A percentile compares a stretch with the other conserved stretches of the same genome.
Evolutionary conservation across 1,140 invertebrate genomes (phyloP).

Genomic region (Varroa destructor): DNA sequence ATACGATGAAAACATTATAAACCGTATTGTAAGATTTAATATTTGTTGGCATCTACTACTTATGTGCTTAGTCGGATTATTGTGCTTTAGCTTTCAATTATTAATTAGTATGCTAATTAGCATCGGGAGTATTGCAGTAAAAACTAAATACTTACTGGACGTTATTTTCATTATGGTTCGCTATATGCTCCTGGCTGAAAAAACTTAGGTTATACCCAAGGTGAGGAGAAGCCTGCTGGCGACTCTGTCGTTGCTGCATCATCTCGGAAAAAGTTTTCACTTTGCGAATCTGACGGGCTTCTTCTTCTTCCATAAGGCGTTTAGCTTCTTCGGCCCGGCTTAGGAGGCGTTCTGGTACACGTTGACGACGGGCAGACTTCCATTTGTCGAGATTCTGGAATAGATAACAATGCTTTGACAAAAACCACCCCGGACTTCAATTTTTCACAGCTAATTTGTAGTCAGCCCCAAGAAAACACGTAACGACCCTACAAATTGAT

Average conservation of each 20-base stretch:
- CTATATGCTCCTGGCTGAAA: background rate
- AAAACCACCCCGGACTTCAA: background rate
- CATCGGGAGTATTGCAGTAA: too few species aligned
- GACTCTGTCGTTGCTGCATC: conserved; percentile 54
- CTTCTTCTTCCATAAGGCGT: conserved; percentile 62
- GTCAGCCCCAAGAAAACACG: too few species aligned
- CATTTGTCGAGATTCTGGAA: conserved; percentile 76
- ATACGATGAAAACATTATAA: too few species aligned
- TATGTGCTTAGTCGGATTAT: too few species aligned
- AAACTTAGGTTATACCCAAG: conserved; percentile 5
- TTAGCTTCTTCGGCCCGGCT: conserved; percentile 71
- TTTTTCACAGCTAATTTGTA: too few species aligned
- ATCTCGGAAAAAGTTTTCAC: conserved; percentile 88
- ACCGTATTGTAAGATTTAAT: too few species aligned
- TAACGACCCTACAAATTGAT: too few species aligned
- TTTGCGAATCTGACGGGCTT: conserved; percentile 53
- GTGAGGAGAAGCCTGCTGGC: background rate
- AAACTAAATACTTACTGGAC: too few species aligned
- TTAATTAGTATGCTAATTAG: too few species aligned
- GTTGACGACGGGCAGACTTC: conserved; percentile 69
- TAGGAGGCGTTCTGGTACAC: conserved; percentile 73
- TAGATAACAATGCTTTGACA: background rate
- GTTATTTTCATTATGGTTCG: too few species aligned
- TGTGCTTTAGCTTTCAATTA: too few species aligned
- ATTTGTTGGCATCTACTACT: too few species aligned